Evolutionary conservation across 2,113 vertebrate species (phyloP).

Genomic region (Crotalus viridis): DNA sequence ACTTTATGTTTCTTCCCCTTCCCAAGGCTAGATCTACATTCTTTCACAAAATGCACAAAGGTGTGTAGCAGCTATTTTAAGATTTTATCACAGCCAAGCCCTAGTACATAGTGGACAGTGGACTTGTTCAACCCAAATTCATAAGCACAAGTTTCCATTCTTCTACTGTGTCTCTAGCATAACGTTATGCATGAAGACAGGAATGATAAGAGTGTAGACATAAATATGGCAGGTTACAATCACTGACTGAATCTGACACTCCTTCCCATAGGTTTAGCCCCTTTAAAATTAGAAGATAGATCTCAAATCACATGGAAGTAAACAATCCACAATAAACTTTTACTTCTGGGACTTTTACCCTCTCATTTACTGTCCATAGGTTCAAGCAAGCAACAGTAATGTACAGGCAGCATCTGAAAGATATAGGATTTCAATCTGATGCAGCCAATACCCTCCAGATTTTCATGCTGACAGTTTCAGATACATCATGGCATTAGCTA

Average conservation of each 20-base stretch:
- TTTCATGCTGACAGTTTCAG: background rate
- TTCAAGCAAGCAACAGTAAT: background rate
- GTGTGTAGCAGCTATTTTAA: background rate
- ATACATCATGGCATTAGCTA: background rate
- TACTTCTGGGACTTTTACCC: background rate
- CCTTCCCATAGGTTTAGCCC: background rate
- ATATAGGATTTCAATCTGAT: background rate
- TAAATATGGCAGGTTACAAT: background rate
- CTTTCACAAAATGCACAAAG: background rate
- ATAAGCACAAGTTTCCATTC: background rate
- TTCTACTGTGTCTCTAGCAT: background rate
- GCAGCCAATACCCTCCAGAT: background rate
- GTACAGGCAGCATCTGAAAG: background rate
- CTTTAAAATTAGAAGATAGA: background rate
- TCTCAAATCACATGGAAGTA: background rate
- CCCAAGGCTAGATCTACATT: background rate
- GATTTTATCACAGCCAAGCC: background rate
- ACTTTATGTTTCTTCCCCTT: background rate
- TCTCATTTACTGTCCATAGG: background rate
- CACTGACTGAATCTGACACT: background rate
- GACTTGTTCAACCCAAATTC: background rate
- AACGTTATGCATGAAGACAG: background rate
- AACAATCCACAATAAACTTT: background rate
- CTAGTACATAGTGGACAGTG: background rate
- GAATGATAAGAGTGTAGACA: background rate